Evolutionary conservation across 53 echinoderm and acorn worm genomes (phyloP).

Genomic region (Arbacia lixula): DNA sequence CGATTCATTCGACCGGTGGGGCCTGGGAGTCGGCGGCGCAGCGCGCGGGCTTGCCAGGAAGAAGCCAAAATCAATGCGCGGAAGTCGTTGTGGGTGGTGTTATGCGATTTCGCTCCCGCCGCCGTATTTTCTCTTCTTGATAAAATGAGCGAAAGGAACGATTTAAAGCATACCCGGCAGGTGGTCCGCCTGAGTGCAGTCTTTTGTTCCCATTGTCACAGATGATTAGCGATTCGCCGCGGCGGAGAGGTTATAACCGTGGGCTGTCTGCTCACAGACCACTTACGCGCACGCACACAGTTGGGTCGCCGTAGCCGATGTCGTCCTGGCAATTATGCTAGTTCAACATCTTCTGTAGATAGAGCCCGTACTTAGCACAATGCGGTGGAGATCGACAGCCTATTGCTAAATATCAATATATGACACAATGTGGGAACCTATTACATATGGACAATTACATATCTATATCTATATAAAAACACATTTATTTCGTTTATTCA

Average conservation of each 20-base stretch:
- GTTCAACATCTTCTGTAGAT: conserved; percentile 21
- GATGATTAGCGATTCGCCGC: conserved; percentile 60
- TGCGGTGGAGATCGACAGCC: no score
- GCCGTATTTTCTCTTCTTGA: conserved; percentile 55
- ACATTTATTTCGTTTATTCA: no score
- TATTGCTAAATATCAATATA: no score
- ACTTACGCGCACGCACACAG: neutral
- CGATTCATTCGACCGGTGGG: conserved; percentile 49
- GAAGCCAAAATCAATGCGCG: conserved; percentile 58
- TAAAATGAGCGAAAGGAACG: conserved; percentile 53
- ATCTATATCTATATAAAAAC: no score
- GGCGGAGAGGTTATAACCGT: conserved; percentile 48
- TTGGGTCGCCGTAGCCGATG: neutral
- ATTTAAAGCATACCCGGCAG: conserved; percentile 60
- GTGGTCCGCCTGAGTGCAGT: conserved; percentile 57
- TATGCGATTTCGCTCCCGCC: conserved; percentile 59
- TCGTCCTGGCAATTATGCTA: conserved; percentile 7
- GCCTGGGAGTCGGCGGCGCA: conserved; percentile 34
- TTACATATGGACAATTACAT: no score
- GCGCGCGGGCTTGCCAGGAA: conserved; percentile 9
- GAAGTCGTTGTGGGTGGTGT: conserved; percentile 60
- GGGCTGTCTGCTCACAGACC: conserved; percentile 35
- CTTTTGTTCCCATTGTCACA: conserved; percentile 61
- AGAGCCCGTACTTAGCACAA: neutral
- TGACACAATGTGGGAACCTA: no score